Percentiles rank a stretch among this genome's conserved stretches.
These are phyloP conservation scores for Lates japonicus DNA, from an alignment of 2,797 vertebrate species.

Conservation along the genomic window DNA sequence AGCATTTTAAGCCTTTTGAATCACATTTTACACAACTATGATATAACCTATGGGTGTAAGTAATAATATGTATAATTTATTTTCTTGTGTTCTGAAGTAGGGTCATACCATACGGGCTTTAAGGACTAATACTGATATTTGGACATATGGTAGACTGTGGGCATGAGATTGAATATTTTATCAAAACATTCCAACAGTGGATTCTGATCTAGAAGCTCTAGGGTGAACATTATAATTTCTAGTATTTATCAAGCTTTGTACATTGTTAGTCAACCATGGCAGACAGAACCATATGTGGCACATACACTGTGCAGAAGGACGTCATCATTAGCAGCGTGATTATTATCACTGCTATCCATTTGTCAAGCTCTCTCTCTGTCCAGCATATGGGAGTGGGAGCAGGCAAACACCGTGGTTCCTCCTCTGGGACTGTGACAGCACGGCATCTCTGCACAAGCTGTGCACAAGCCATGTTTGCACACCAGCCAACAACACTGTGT, in stretches of 20 bases:
- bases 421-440: constrained; percentile 13
- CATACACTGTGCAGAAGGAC: constrained; percentile 43
- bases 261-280: constrained; percentile 34
- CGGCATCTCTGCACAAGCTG: constrained; percentile 14
- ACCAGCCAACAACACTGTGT: constrained; percentile 17
- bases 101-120: no score
- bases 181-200: not conserved
- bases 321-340: constrained; percentile 59
- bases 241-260: constrained; percentile 23
- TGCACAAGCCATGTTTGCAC: not conserved
- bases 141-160: not conserved
- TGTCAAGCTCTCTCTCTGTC: constrained; percentile 48
- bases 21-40: no score
- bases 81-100: not conserved
- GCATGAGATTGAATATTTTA: not conserved
- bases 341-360: constrained; percentile 50
- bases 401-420: constrained; percentile 7
- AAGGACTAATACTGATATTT: not conserved
- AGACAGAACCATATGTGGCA: constrained; percentile 38
- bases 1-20: no score
- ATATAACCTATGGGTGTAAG: no score
- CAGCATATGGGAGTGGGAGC: constrained; percentile 44
- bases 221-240: not conserved
- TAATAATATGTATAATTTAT: no score
- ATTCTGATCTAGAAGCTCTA: not conserved